Evolutionary conservation across 2,113 vertebrate species (phyloP).

Genomic region (Coryphaenoides rupestris): DNA sequence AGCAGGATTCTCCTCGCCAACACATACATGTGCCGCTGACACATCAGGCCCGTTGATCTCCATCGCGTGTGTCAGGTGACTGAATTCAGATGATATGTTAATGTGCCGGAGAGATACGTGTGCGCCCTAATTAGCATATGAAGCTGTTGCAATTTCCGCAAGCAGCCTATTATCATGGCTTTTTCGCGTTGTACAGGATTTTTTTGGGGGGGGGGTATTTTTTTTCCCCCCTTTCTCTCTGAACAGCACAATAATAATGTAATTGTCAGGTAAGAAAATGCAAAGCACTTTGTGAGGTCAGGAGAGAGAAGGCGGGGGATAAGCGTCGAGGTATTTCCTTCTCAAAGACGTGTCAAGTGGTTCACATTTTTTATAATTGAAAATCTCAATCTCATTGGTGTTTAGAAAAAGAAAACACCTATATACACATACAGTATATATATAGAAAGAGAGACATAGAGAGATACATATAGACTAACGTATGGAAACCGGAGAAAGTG

Average conservation of each 20-base stretch:
- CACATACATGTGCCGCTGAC: constrained; percentile 72
- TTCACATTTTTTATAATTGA: background rate
- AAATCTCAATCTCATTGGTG: constrained; percentile 1
- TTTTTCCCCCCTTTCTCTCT: constrained; percentile 7
- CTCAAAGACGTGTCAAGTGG: constrained; percentile 30
- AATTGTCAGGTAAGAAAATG: constrained; percentile 63
- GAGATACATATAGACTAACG: constrained; percentile 8
- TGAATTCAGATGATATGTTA: constrained; percentile 79
- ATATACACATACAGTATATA: background rate
- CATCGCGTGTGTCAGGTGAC: constrained; percentile 73
- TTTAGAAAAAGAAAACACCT: background rate
- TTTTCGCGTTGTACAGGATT: constrained; percentile 51
- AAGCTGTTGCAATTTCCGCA: constrained; percentile 65
- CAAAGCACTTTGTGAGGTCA: constrained; percentile 55
- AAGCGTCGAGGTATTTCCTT: constrained; percentile 44
- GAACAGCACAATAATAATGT: constrained; percentile 70
- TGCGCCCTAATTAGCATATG: constrained; percentile 77
- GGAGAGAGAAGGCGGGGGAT: constrained; percentile 51
- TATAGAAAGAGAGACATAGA: background rate
- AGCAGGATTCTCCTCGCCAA: constrained; percentile 66
- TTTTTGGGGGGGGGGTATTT: no score
- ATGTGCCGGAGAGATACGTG: constrained; percentile 67
- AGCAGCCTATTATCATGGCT: constrained; percentile 66
- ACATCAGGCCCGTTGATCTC: constrained; percentile 69
- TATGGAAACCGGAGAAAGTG: background rate